A percentile compares a stretch with the other conserved stretches of the same genome.
Conservation (phyloP, 2,113 vertebrate species). For the Morone chrysops region DNA sequence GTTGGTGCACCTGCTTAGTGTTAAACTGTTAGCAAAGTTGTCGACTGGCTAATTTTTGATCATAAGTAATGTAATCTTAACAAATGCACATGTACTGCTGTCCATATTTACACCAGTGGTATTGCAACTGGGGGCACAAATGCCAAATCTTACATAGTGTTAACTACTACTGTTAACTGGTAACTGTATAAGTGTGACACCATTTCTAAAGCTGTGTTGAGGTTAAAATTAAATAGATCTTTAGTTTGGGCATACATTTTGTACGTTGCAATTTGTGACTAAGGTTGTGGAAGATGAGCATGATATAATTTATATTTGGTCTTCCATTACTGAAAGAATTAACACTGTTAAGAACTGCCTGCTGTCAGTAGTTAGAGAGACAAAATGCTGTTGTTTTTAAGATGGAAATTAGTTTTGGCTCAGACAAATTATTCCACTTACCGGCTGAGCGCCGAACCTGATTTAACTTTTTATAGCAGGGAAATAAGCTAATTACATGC, state of each 20-base stretch:
- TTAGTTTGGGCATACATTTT: no score
- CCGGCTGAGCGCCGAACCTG: constrained; percentile 19
- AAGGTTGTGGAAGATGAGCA: not conserved
- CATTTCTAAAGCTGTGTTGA: not conserved
- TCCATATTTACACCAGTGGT: no score
- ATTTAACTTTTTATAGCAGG: constrained; percentile 31
- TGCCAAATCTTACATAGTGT: no score
- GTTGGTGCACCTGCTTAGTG: no score
- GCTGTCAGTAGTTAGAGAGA: not conserved
- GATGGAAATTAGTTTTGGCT: constrained; percentile 39
- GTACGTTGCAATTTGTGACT: no score
- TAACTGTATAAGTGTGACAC: not conserved
- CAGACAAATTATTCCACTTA: constrained; percentile 19
- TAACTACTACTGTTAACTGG: no score
- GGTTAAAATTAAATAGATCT: not conserved
- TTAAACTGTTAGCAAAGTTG: no score
- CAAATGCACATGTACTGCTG: no score
- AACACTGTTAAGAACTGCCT: not conserved
- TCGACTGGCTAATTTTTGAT: no score
- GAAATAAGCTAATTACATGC: constrained; percentile 66
- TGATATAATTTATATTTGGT: not conserved
- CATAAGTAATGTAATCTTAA: no score
- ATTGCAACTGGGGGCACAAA: no score
- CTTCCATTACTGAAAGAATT: not conserved
- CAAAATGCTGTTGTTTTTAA: constrained; percentile 17